These are phyloP conservation scores for Drosophila mimica DNA, from an alignment of 2,888 invertebrate genomes.

Conservation along the genomic window DNA sequence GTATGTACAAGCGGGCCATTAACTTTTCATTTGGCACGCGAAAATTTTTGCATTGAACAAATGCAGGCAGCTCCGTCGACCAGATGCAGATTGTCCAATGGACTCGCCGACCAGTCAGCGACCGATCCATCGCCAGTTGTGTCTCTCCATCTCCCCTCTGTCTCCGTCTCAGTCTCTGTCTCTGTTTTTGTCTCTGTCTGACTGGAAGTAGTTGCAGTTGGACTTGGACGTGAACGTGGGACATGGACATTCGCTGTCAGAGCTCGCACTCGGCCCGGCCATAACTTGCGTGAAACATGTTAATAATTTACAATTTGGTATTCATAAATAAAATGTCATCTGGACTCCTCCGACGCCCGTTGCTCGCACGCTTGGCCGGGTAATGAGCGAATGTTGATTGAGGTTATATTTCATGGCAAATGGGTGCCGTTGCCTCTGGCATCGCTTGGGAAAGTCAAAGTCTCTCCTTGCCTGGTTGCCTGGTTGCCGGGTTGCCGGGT, in stretches of 20 bases:
- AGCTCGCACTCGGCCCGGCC: slow-evolving; percentile 59
- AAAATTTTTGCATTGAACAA: slow-evolving; percentile 46
- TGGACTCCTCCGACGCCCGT: slow-evolving; percentile 54
- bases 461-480: slow-evolving; percentile 20
- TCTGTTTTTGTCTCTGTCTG: background rate
- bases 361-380: slow-evolving; percentile 24
- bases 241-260: slow-evolving; percentile 57
- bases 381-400: slow-evolving; percentile 84
- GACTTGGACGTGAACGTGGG: slow-evolving; percentile 34
- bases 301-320: slow-evolving; percentile 85
- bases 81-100: slow-evolving; percentile 47
- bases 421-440: slow-evolving; percentile 59
- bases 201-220: slow-evolving; percentile 19
- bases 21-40: slow-evolving; percentile 75
- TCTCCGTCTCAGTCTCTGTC: background rate
- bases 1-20: slow-evolving; percentile 69
- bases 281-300: slow-evolving; percentile 84
- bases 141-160: slow-evolving; percentile 13
- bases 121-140: slow-evolving; percentile 50
- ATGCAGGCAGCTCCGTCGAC: slow-evolving; percentile 28
- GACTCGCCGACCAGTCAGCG: slow-evolving; percentile 47
- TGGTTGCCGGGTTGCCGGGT: slow-evolving; percentile 22
- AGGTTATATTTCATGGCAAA: slow-evolving; percentile 83
- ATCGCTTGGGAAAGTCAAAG: slow-evolving; percentile 63
- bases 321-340: slow-evolving; percentile 85